Base-by-base conservation (phyloP, 1,140 invertebrate genomes). In the Ceratoteleas bidentatus region DNA sequence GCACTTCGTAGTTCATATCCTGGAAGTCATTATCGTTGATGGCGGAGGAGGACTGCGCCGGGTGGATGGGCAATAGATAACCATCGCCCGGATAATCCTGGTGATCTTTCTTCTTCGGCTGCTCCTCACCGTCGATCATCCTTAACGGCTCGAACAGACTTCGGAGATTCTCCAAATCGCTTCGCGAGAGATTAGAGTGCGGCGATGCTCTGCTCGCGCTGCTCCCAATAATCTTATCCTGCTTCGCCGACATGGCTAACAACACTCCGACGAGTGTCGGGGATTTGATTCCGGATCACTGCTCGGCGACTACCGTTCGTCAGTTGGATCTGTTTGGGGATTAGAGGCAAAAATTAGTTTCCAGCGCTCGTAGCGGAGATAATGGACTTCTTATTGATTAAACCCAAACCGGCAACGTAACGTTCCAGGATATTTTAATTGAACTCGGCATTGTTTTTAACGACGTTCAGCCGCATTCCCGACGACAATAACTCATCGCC, bases 131-230 rank as follows among this genome's bases (percentile, higher is more conserved):
- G n/a, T 79, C 75, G 13, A 75, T 75, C 58, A 47, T 74, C 14
- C 70, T 74, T 11, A 75, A 49, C 3, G 81, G 81, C 13, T 83
- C 81, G 49, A 79, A 79, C 34, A 75, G 33, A 68, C 54, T 79
- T 61, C 70, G 70, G n/a, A 83, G 81, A 68, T 72, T 79, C 56
- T 83, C 81, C 66, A 79, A 83, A 72, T 83, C 75, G 16, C 75
- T 72, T 75, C 81, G 70, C 11, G 75, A 73, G n/a, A 82, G 80
- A 73, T 82, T 82, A 60, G 80, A 82, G 62, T 82, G 80, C 36
- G 80, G 68, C 47, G 68, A 73, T 50, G 68, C 50, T 13, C 68
- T 61, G 45, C 62, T 77, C 11, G 61, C 54, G 3, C 53, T 10
- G 53, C 54, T 76, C 7, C 72, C 78, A 43, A 64, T 76, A 76